Conservation (phyloP, 2,888 invertebrate genomes). For the Tinea semifulvella region DNA sequence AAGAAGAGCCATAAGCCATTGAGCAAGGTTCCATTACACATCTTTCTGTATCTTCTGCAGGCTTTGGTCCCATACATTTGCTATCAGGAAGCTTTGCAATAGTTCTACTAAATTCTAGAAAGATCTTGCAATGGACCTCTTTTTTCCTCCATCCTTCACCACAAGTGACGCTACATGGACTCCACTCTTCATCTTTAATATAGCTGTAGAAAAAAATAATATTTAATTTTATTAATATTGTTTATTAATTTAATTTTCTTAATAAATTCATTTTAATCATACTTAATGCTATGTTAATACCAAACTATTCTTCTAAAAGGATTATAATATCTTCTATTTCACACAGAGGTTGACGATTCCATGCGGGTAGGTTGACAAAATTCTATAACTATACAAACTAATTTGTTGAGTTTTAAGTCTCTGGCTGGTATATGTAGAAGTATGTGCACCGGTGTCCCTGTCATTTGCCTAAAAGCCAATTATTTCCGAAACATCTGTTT, state of each 20-base stretch:
- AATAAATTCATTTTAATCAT: neutral
- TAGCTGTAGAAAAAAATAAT: conserved; percentile 69
- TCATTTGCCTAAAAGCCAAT: neutral
- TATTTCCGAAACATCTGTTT: neutral
- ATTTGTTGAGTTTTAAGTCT: conserved; percentile 16
- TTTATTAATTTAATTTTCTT: too few relatives aligned
- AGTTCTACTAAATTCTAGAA: conserved; percentile 89
- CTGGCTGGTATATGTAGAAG: conserved; percentile 66
- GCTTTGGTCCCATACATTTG: conserved; percentile 88
- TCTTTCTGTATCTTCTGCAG: conserved; percentile 80
- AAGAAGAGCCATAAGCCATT: conserved; percentile 67
- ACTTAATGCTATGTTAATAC: neutral
- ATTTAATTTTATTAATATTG: too few relatives aligned
- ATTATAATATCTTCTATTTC: neutral
- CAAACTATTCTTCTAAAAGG: neutral
- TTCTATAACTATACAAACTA: neutral
- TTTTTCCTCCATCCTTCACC: conserved; percentile 89
- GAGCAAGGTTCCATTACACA: conserved; percentile 84
- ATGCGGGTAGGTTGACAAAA: conserved; percentile 3
- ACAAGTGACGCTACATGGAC: conserved; percentile 90
- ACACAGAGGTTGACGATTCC: neutral
- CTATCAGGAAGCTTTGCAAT: conserved; percentile 88
- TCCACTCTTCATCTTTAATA: conserved; percentile 89
- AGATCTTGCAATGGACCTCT: conserved; percentile 93
- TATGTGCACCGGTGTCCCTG: conserved; percentile 29